A percentile compares a stretch with the other conserved stretches of the same genome.
phyloP scores from a whole-genome alignment of 2,888 invertebrate species.

The Lasioglossum figueresi region DNA sequence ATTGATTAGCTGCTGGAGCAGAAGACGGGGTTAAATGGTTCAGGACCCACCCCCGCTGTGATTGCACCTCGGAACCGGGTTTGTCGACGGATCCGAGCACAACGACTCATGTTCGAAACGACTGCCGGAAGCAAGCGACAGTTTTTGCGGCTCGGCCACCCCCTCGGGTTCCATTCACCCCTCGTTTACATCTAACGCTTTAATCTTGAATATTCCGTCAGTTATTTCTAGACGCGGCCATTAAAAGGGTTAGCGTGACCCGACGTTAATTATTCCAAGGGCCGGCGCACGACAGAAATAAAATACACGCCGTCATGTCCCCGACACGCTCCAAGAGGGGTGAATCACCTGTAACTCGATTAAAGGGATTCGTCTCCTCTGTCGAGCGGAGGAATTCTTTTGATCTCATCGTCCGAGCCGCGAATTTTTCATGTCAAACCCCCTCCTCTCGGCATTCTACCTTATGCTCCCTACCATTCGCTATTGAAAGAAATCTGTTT shows the following conservation, averaged over 20 bases:
- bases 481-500: constrained; percentile 11
- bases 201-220: constrained; percentile 64
- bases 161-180: constrained; percentile 24
- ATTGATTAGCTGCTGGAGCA: background rate
- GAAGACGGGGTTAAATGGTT: background rate
- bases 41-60: background rate
- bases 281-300: constrained; percentile 52
- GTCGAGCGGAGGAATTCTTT: constrained; percentile 37
- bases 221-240: constrained; percentile 59
- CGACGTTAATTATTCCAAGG: constrained; percentile 64
- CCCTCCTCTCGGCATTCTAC: background rate
- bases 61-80: background rate
- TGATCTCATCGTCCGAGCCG: background rate
- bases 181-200: constrained; percentile 55
- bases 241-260: constrained; percentile 64
- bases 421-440: background rate
- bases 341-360: constrained; percentile 62
- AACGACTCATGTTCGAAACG: constrained; percentile 22
- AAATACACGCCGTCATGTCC: constrained; percentile 41
- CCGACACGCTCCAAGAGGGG: constrained; percentile 41
- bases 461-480: background rate
- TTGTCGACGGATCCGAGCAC: constrained; percentile 36
- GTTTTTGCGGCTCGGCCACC: constrained; percentile 35
- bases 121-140: constrained; percentile 13
- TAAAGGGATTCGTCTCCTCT: constrained; percentile 40